These are phyloP conservation scores for Drosophila parthenogenetica DNA, from an alignment of 2,888 invertebrate species.

Conservation along the genomic window DNA sequence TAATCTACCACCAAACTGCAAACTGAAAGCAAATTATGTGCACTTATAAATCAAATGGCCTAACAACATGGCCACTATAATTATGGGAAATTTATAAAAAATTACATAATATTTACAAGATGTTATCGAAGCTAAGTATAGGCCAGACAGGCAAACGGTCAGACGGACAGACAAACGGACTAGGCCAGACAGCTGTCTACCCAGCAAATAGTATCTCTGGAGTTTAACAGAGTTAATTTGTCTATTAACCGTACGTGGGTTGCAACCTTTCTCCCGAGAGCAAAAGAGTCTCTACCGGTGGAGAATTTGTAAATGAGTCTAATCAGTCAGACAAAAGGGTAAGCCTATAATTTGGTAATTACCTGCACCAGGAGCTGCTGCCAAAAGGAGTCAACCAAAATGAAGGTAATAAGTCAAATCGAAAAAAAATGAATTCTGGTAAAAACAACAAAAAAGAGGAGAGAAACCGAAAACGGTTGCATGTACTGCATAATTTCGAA, in stretches of 20 bases:
- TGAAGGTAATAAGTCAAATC: constrained; percentile 32
- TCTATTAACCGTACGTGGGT: constrained; percentile 70
- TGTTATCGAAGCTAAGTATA: constrained; percentile 72
- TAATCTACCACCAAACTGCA: constrained; percentile 34
- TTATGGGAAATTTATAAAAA: constrained; percentile 78
- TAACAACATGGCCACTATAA: constrained; percentile 71
- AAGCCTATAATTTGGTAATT: constrained; percentile 83
- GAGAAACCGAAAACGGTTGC: constrained; percentile 56
- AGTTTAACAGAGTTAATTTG: constrained; percentile 72
- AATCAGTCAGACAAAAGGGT: constrained; percentile 82
- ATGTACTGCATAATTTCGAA: constrained; percentile 69
- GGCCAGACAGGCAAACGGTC: constrained; percentile 35
- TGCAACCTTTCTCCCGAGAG: constrained; percentile 29
- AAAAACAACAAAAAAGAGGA: no score
- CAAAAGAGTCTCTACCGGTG: constrained; percentile 3
- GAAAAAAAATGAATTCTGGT: constrained; percentile 54
- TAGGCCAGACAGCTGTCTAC: constrained; percentile 45
- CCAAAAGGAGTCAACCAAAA: constrained; percentile 24
- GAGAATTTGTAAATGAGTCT: constrained; percentile 75
- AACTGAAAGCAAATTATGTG: constrained; percentile 56
- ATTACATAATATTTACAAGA: constrained; percentile 81
- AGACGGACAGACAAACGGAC: constrained; percentile 20
- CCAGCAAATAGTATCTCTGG: not conserved
- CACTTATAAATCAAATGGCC: constrained; percentile 75
- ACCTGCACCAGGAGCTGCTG: constrained; percentile 47